Evolutionary conservation across 2,113 vertebrate species (phyloP).

Genomic region (Octodon degus): DNA sequence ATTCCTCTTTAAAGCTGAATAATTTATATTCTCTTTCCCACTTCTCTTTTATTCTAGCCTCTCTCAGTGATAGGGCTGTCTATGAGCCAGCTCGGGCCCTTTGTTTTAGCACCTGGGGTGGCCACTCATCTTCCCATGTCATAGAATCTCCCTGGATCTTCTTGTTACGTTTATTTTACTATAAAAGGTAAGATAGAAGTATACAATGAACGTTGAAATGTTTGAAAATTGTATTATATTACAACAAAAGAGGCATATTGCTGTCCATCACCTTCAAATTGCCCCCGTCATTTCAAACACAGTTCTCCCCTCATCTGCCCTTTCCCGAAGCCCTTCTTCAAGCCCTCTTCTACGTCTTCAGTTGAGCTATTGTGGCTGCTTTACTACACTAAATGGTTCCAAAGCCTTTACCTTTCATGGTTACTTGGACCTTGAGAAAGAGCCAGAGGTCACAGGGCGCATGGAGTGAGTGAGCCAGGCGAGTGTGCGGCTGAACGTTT

Average conservation of each 20-base stretch:
- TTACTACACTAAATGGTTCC: not conserved
- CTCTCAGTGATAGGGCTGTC: accelerated
- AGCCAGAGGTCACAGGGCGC: not conserved
- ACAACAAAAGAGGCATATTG: not conserved
- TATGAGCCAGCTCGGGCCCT: accelerated
- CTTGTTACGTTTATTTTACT: not conserved
- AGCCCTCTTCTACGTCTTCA: not conserved
- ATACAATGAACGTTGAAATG: not conserved
- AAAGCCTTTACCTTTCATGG: not conserved
- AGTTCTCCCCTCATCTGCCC: not conserved
- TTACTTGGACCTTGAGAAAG: not conserved
- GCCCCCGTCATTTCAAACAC: not conserved
- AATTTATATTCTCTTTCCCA: not conserved
- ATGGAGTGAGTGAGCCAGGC: not conserved
- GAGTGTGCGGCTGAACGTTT: too few relatives aligned
- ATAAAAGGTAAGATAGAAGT: not conserved
- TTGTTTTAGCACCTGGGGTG: not conserved
- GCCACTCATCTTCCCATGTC: not conserved
- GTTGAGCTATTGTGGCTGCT: not conserved
- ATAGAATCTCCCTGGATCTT: not conserved
- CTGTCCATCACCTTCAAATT: not conserved
- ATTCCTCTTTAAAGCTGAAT: not conserved
- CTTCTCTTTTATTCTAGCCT: too few relatives aligned
- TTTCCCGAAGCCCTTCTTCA: not conserved
- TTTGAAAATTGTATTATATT: not conserved